Percentiles rank a stretch among this genome's conserved stretches.
These are phyloP conservation scores for Babyrousa celebensis DNA, from an alignment of 2,797 vertebrate species.

Conservation along the genomic window DNA sequence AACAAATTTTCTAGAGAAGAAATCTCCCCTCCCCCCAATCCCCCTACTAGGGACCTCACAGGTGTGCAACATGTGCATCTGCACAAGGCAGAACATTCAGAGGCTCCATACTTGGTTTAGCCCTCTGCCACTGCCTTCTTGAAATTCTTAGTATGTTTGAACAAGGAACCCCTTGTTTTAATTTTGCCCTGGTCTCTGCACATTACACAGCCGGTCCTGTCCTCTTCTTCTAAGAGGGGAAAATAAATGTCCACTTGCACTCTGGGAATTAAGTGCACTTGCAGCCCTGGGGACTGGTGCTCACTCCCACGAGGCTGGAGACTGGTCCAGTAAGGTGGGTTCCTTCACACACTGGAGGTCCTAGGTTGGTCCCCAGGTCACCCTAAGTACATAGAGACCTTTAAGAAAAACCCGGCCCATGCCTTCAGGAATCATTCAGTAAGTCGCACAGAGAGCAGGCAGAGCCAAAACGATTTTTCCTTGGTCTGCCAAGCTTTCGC, in stretches of 20 bases:
- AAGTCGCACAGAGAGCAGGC: not conserved
- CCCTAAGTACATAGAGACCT: not conserved
- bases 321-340: not conserved
- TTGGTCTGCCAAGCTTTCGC: not conserved
- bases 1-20: not conserved
- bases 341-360: not conserved
- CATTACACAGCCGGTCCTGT: not conserved
- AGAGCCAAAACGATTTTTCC: not conserved
- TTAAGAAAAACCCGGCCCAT: not conserved
- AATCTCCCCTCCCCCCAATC: not conserved
- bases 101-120: not conserved
- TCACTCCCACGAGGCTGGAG: not conserved
- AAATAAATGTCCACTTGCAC: not conserved
- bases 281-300: not conserved
- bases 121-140: not conserved
- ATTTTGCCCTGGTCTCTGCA: not conserved
- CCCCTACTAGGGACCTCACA: not conserved
- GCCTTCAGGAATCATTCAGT: not conserved
- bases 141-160: conserved; percentile 2
- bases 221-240: not conserved
- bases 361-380: not conserved
- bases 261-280: not conserved
- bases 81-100: no score
- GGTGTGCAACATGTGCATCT: not conserved
- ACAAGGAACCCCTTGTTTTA: not conserved